A percentile compares a stretch with the other conserved stretches of the same genome.
Conservation (phyloP, 2,888 invertebrate species). For the Tetranychus piercei region DNA sequence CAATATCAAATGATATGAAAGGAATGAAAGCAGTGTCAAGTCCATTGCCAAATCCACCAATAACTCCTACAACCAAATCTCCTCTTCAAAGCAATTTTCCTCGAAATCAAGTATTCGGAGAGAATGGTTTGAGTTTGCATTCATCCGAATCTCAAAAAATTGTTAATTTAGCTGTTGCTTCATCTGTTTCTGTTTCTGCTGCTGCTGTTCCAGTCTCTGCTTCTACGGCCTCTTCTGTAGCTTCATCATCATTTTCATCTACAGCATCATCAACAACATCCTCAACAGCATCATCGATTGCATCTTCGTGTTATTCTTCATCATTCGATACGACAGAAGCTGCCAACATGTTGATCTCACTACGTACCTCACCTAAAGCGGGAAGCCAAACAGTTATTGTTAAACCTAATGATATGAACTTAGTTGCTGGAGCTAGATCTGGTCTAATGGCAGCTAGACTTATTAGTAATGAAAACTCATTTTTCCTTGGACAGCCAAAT, state of each 20-base stretch:
- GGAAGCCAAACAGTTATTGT: constrained; percentile 39
- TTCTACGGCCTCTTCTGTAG: not conserved
- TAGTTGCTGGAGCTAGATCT: constrained; percentile 30
- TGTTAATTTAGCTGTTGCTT: constrained; percentile 2
- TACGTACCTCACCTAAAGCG: constrained; percentile 75
- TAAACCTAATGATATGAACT: not conserved
- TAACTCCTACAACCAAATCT: not conserved
- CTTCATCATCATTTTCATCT: not conserved
- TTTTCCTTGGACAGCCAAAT: constrained; percentile 32
- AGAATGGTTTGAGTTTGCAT: not conserved
- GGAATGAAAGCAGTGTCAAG: not conserved
- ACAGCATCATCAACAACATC: not conserved
- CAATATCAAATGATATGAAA: not conserved
- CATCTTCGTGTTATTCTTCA: not conserved
- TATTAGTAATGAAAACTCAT: constrained; percentile 25
- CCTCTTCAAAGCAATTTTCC: not conserved
- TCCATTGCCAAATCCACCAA: not conserved
- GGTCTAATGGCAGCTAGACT: constrained; percentile 28
- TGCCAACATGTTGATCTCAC: constrained; percentile 82
- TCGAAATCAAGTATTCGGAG: not conserved
- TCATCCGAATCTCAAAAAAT: constrained; percentile 1
- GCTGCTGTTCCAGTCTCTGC: not conserved
- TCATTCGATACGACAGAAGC: constrained; percentile 79
- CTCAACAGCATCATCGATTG: not conserved
- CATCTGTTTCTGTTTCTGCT: not conserved